These are phyloP conservation scores for Trididemnum miniatum DNA, from an alignment of 23 tunicate species.

Conservation along the genomic window DNA sequence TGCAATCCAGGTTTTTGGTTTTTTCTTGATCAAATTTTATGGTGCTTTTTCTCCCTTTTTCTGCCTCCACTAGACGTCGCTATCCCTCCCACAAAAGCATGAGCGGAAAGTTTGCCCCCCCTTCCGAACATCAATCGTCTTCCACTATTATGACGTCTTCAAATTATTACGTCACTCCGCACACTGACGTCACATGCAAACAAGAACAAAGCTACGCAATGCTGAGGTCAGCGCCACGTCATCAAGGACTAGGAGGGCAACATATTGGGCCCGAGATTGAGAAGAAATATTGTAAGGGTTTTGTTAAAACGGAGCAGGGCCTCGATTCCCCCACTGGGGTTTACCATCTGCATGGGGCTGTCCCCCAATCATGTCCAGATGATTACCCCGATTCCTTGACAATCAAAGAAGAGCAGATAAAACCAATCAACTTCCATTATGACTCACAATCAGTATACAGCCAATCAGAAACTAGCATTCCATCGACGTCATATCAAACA, in stretches of 20 bases:
- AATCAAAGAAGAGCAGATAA: constrained; percentile 4
- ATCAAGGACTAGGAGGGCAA: neutral
- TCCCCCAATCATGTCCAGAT: neutral
- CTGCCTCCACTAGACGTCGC: too few species aligned
- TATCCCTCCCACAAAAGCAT: too few species aligned
- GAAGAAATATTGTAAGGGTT: neutral
- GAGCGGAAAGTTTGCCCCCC: neutral
- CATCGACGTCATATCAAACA: constrained; percentile 1
- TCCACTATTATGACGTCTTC: neutral
- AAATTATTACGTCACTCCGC: neutral
- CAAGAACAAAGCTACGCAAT: constrained; percentile 1
- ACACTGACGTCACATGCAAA: neutral
- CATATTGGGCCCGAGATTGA: neutral
- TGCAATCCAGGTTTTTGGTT: too few species aligned
- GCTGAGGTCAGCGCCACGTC: neutral
- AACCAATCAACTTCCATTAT: constrained; percentile 14
- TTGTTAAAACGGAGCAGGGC: constrained; percentile 10
- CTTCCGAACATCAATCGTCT: neutral
- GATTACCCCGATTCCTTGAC: neutral
- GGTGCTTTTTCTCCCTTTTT: too few species aligned
- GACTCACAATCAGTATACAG: neutral
- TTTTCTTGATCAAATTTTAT: too few species aligned
- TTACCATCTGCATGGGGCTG: constrained; percentile 6
- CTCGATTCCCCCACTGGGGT: neutral
- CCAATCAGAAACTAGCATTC: constrained; percentile 12